Evolutionary conservation across 2,888 invertebrate genomes (phyloP).

Genomic region (Dynastes tityus): DNA sequence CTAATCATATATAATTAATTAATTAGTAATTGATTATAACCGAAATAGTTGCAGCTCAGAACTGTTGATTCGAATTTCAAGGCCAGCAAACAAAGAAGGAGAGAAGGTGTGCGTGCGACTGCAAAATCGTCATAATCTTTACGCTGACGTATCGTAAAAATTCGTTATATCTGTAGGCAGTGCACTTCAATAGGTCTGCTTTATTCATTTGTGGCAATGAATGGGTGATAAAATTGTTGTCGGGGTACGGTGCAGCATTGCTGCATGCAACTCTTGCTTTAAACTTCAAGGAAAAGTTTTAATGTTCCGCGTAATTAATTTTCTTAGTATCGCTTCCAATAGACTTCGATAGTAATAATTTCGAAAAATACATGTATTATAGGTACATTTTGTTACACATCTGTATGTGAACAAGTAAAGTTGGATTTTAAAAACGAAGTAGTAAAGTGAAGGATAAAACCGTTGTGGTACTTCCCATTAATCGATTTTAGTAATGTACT

Average conservation of each 20-base stretch:
- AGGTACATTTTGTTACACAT: too few relatives aligned
- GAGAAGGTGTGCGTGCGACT: not conserved
- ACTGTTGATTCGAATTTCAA: slow-evolving; percentile 2
- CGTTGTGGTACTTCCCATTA: too few relatives aligned
- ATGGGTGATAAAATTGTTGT: slow-evolving; percentile 43
- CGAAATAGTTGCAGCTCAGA: not conserved
- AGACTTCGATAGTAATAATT: not conserved
- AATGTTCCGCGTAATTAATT: slow-evolving; percentile 18
- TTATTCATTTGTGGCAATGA: slow-evolving; percentile 37
- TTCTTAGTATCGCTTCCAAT: not conserved
- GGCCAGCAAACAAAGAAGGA: not conserved
- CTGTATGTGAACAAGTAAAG: too few relatives aligned
- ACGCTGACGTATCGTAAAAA: slow-evolving; percentile 11
- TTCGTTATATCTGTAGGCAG: slow-evolving; percentile 23
- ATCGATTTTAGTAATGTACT: too few relatives aligned
- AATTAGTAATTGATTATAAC: not conserved
- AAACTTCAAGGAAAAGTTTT: slow-evolving; percentile 31
- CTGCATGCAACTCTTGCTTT: not conserved
- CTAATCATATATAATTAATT: not conserved
- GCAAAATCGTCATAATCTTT: slow-evolving; percentile 7
- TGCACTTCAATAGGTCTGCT: slow-evolving; percentile 19
- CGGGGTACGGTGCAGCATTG: not conserved
- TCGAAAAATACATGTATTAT: not conserved
- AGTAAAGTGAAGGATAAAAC: too few relatives aligned
- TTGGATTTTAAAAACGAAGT: too few relatives aligned